Evolutionary conservation across 1,140 invertebrate species (phyloP).

Genomic region (Drosophila mayri): DNA sequence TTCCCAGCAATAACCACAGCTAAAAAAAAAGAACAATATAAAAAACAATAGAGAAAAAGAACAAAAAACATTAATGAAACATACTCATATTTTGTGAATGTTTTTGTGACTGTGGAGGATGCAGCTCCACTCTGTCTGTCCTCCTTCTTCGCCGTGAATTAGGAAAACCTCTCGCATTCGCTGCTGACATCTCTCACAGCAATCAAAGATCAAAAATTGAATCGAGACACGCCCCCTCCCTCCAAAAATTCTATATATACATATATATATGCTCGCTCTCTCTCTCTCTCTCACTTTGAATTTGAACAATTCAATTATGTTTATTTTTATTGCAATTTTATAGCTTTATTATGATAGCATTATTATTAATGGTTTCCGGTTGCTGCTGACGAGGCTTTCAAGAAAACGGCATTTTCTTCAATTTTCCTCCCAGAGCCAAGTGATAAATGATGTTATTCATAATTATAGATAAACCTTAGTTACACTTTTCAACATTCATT

Average conservation of each 20-base stretch:
- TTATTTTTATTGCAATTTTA: constrained; percentile 58
- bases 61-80: constrained; percentile 22
- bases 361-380: constrained; percentile 51
- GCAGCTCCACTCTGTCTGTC: constrained; percentile 29
- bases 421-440: constrained; percentile 26
- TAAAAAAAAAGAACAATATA: not conserved
- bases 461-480: constrained; percentile 34
- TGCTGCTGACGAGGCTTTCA: constrained; percentile 36
- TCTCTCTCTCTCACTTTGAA: constrained; percentile 53
- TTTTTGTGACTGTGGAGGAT: constrained; percentile 42
- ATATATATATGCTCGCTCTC: constrained; percentile 43
- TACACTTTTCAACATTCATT: constrained; percentile 38
- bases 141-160: constrained; percentile 4
- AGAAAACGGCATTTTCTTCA: constrained; percentile 19
- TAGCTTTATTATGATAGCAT: constrained; percentile 50
- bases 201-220: constrained; percentile 17
- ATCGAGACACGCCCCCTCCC: constrained; percentile 34
- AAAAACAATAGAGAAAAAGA: constrained; percentile 6
- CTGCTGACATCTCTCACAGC: constrained; percentile 32
- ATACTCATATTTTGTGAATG: constrained; percentile 35
- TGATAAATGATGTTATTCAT: constrained; percentile 33
- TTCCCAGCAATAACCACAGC: constrained; percentile 28
- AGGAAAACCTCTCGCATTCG: constrained; percentile 1
- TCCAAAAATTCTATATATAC: constrained; percentile 24
- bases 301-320: constrained; percentile 46